Evolutionary conservation across 2,888 invertebrate genomes (phyloP).

Genomic region (Cephus runcator): DNA sequence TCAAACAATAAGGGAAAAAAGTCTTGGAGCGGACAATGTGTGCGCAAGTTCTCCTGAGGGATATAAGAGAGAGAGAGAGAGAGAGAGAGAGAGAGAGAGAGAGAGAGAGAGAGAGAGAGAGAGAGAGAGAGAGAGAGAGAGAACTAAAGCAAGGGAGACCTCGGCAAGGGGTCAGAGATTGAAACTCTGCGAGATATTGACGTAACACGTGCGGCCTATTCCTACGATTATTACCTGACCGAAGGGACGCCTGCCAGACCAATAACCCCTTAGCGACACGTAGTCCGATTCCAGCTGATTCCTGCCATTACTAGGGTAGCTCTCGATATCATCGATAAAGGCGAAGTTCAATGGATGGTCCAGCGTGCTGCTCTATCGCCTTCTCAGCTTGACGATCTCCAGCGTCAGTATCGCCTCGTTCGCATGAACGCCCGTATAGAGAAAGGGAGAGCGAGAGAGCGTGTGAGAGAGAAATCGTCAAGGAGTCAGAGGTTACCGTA

Average conservation of each 20-base stretch:
- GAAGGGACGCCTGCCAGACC: neutral
- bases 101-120: neutral
- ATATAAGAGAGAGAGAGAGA: neutral
- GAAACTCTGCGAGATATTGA: slow-evolving; percentile 10
- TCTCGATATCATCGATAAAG: neutral
- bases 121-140: neutral
- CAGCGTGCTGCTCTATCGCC: neutral
- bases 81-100: too few relatives aligned
- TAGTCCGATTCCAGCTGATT: slow-evolving; percentile 1
- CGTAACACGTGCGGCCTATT: slow-evolving; percentile 9
- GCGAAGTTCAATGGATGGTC: neutral
- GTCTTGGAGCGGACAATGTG: neutral
- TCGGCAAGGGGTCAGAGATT: slow-evolving; percentile 1
- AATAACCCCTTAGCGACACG: slow-evolving; percentile 2
- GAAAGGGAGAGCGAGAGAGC: neutral
- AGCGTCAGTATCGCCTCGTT: neutral
- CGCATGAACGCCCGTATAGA: neutral
- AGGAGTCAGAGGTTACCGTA: neutral
- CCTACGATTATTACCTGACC: slow-evolving; percentile 6
- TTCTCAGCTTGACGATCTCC: neutral
- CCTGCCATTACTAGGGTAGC: neutral
- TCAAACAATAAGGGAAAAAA: slow-evolving; percentile 17
- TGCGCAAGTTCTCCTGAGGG: neutral
- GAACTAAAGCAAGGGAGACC: neutral
- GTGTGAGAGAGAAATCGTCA: neutral